Conservation (phyloP, 2,888 invertebrate species). For the Polydrusus pterygomalis region DNA sequence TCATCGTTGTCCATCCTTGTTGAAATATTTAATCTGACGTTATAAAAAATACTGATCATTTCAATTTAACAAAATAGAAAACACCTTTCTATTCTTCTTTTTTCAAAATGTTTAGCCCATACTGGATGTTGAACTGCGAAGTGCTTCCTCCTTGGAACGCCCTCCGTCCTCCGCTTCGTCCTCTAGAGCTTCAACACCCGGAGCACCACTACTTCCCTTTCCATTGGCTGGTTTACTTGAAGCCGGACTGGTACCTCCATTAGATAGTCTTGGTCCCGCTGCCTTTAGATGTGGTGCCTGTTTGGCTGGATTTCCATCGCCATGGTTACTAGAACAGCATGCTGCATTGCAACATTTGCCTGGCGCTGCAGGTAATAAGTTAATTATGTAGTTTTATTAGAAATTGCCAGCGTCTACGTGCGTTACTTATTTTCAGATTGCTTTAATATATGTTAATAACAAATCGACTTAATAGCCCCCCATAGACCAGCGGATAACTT, state of each 20-base stretch:
- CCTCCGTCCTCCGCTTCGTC: slow-evolving; percentile 71
- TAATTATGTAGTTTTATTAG: background rate
- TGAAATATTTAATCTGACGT: no score
- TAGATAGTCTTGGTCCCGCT: slow-evolving; percentile 67
- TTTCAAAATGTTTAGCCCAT: slow-evolving; percentile 63
- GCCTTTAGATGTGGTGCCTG: slow-evolving; percentile 82
- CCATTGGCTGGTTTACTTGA: slow-evolving; percentile 75
- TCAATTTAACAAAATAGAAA: background rate
- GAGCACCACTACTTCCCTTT: slow-evolving; percentile 74
- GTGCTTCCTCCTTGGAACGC: slow-evolving; percentile 70
- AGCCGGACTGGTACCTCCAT: slow-evolving; percentile 73
- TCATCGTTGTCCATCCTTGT: no score
- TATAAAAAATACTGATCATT: background rate
- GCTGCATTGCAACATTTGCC: slow-evolving; percentile 87
- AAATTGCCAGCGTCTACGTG: no score
- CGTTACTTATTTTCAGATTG: no score
- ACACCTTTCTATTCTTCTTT: background rate
- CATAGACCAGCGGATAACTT: no score
- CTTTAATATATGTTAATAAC: no score
- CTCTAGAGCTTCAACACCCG: slow-evolving; percentile 75
- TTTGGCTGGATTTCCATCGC: slow-evolving; percentile 89
- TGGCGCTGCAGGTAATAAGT: slow-evolving; percentile 46
- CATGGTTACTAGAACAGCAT: slow-evolving; percentile 91
- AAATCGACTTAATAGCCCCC: no score
- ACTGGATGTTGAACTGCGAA: slow-evolving; percentile 71